phyloP scores from a whole-genome alignment of 1,140 invertebrate species.

The Drosophila guanche region DNA sequence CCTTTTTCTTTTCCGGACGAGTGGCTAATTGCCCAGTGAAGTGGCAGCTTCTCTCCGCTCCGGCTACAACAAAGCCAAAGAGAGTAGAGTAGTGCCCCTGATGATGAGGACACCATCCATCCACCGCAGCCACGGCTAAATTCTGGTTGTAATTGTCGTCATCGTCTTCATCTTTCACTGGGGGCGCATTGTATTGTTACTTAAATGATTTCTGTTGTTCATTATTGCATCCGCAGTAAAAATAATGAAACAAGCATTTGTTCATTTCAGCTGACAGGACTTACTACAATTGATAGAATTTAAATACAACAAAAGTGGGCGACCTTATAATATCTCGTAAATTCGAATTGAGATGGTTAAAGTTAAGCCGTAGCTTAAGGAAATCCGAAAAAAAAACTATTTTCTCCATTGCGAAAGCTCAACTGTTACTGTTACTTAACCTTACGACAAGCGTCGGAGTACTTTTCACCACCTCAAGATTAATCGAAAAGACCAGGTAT shows the following conservation, averaged over 20 bases:
- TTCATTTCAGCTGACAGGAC: slow-evolving; percentile 16
- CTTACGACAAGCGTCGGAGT: too few species aligned
- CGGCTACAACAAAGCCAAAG: slow-evolving; percentile 26
- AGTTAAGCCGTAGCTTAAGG: too few species aligned
- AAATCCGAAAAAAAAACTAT: too few species aligned
- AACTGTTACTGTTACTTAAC: too few species aligned
- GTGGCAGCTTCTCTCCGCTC: slow-evolving; percentile 41
- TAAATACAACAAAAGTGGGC: slow-evolving; percentile 1
- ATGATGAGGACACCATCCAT: slow-evolving; percentile 65
- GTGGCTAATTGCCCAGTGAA: slow-evolving; percentile 76
- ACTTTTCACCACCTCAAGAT: too few species aligned
- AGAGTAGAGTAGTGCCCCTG: slow-evolving; percentile 26
- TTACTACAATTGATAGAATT: slow-evolving; percentile 3
- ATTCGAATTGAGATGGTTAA: too few species aligned
- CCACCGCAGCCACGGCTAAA: slow-evolving; percentile 60
- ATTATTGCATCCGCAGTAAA: slow-evolving; percentile 51
- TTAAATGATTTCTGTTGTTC: slow-evolving; percentile 66
- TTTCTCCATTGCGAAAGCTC: too few species aligned
- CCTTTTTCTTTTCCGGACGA: slow-evolving; percentile 74
- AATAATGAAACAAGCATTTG: slow-evolving; percentile 54
- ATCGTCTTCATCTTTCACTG: slow-evolving; percentile 34
- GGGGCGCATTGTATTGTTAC: slow-evolving; percentile 62
- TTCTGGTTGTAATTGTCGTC: slow-evolving; percentile 70
- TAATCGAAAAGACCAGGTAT: too few species aligned
- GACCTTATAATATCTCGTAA: neutral